Evolutionary conservation across 2,888 invertebrate genomes (phyloP), one percentile per base, ranked within the genome.

Genomic region (Palloptera scutellata): DNA sequence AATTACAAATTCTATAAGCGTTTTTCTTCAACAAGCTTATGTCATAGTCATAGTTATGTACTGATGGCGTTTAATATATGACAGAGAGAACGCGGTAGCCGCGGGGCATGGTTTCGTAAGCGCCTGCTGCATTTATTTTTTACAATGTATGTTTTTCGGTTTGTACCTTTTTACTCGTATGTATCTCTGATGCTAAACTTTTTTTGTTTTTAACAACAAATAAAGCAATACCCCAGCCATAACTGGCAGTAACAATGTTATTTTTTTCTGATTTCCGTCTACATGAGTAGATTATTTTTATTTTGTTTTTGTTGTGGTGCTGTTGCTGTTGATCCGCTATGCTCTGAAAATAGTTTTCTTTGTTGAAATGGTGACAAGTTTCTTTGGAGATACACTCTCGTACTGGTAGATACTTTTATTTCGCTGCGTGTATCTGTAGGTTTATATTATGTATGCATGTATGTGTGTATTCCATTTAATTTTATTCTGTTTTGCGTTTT

Each of bases 201-300:
- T 61, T 48, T 42, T 51, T 64, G 48, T 41, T 45, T 59, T 66
- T 55, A 40, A 17, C 41, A 53, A 53, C 17, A 53, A 11, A 53
- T 19, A 19, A 19, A 53, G 4, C 30, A 30, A 30, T 30, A 30
- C 30, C 30, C 30, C 30, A n/a, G 30, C 30, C 2, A 6, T 30
- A 30, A 30, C 30, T 30, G 6, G 6, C 30, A 30, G 30, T 30
- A 30, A 30, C 30, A 30, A 30, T 30, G 30, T 30, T 58, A 45
- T 55, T 57, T 48, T 51, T 58, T 64, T 51, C 41, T 52, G 51
- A 64, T 58, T 58, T 58, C 58, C 41, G 19, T 13, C 9, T 54
- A 15, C n/a, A n/a, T n/a, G 9, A n/a, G 45, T 17, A 48, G 45
- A n/a, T 61, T 61, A 11, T 19, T 12, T 43, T 42, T 54, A 43